Evolutionary conservation across 2,113 vertebrate species (phyloP).

Genomic region (Bubalus kerabau): DNA sequence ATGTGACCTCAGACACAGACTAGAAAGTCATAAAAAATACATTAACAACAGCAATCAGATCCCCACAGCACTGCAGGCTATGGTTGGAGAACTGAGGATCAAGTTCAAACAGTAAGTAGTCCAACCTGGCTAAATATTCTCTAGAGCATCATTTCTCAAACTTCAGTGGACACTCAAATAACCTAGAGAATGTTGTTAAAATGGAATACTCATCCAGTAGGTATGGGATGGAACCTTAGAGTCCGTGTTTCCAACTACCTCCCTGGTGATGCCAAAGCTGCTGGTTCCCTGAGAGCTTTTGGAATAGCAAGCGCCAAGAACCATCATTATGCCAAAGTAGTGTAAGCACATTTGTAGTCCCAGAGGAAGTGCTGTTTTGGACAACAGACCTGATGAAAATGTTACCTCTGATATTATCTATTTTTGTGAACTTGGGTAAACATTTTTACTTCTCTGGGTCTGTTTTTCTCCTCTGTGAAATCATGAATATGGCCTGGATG

Average conservation of each 20-base stretch:
- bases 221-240: not conserved
- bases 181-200: not conserved
- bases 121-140: not conserved
- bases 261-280: not conserved
- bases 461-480: not conserved
- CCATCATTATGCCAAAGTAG: not conserved
- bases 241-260: not conserved
- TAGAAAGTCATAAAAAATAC: not conserved
- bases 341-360: not conserved
- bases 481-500: not conserved
- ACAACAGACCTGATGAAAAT: not conserved
- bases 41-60: not conserved
- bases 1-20: not conserved
- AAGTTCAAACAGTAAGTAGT: slow-evolving; percentile 33
- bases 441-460: not conserved
- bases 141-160: not conserved
- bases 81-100: not conserved
- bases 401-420: not conserved
- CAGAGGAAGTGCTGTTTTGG: not conserved
- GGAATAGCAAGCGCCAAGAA: not conserved
- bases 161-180: not conserved
- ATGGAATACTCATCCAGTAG: not conserved
- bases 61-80: not conserved
- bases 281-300: not conserved
- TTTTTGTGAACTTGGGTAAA: not conserved